Evolutionary conservation across 2,113 vertebrate species (phyloP).

Genomic region (Poecile atricapillus): DNA sequence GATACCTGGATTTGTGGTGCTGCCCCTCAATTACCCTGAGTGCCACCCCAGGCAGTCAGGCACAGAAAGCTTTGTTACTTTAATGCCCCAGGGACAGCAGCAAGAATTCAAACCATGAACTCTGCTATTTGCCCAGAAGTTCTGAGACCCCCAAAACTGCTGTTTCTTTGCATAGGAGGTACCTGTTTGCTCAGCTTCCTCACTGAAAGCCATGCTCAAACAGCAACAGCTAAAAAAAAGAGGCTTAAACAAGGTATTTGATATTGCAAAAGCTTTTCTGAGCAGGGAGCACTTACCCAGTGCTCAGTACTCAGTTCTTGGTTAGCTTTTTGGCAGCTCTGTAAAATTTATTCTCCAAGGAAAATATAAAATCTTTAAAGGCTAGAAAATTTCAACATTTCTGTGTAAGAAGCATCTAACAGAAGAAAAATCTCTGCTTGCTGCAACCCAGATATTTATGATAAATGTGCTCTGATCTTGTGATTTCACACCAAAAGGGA

Average conservation of each 20-base stretch:
- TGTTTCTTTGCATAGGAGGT: background rate
- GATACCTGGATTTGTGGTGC: background rate
- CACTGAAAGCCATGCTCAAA: background rate
- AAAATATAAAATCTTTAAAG: background rate
- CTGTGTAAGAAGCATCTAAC: background rate
- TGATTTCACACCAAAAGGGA: background rate
- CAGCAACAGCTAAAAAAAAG: background rate
- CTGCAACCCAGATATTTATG: background rate
- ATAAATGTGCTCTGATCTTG: background rate
- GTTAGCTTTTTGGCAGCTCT: background rate
- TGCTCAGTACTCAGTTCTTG: background rate
- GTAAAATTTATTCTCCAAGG: background rate
- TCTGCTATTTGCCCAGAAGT: background rate
- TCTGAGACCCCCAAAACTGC: background rate
- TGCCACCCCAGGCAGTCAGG: background rate
- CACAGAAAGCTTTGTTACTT: background rate
- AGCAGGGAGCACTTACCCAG: background rate
- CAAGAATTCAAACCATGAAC: background rate
- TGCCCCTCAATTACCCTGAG: background rate
- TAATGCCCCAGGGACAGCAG: background rate
- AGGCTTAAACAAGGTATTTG: background rate
- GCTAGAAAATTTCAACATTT: background rate
- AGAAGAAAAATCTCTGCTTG: background rate
- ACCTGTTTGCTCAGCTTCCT: background rate
- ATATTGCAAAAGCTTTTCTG: background rate